Evolutionary conservation across 2,113 vertebrate species (phyloP).

Genomic region (Lepidothrix coronata): DNA sequence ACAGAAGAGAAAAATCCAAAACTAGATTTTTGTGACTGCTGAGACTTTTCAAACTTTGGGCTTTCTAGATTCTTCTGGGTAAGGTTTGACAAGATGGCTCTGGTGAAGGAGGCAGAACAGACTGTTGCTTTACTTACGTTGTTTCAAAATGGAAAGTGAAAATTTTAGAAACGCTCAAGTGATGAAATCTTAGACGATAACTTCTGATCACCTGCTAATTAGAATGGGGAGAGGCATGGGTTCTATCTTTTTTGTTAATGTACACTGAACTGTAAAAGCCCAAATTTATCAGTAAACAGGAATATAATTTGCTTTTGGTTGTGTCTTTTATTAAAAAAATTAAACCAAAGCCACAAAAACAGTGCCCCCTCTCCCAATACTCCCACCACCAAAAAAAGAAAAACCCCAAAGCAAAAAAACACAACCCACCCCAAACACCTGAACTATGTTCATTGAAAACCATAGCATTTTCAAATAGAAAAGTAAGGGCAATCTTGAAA

Average conservation of each 20-base stretch:
- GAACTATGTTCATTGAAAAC: neutral
- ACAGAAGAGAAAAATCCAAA: neutral
- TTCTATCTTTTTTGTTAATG: neutral
- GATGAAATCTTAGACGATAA: neutral
- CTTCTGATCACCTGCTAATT: neutral
- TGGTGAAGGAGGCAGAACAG: neutral
- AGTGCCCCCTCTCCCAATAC: fast-evolving
- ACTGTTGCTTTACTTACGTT: neutral
- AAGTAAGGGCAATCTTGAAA: neutral
- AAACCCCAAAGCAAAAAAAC: neutral
- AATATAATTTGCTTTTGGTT: neutral
- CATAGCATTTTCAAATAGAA: neutral
- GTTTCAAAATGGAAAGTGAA: neutral
- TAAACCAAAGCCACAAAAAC: neutral
- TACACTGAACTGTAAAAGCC: neutral
- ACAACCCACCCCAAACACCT: neutral
- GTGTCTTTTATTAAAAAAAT: neutral
- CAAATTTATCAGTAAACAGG: neutral
- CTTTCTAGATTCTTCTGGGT: neutral
- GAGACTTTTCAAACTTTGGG: neutral
- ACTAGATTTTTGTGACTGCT: neutral
- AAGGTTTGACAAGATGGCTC: neutral
- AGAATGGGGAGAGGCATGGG: neutral
- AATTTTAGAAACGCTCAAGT: neutral
- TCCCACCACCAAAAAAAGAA: too few species aligned